These are phyloP conservation scores for Brevimyrus niger DNA, from an alignment of 2,113 vertebrate genomes.

Conservation along the genomic window DNA sequence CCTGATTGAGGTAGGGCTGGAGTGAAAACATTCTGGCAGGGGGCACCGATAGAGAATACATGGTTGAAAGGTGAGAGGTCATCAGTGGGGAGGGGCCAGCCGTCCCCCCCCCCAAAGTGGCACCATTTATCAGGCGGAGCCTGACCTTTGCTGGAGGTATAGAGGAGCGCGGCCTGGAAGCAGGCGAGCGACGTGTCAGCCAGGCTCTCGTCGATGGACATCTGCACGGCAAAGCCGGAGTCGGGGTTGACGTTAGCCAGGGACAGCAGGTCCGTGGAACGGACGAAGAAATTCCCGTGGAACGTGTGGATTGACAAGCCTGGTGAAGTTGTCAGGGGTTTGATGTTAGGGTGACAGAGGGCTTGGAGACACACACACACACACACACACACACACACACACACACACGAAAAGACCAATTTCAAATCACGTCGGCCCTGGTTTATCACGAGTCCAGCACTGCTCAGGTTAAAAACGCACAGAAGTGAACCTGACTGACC, in stretches of 20 bases:
- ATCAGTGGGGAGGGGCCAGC: neutral
- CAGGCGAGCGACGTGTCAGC: conserved; percentile 86
- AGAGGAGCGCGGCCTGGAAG: conserved; percentile 92
- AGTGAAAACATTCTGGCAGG: too few relatives aligned
- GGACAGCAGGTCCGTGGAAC: conserved; percentile 91
- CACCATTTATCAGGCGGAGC: neutral
- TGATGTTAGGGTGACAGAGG: neutral
- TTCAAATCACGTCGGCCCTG: neutral
- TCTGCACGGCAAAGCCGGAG: conserved; percentile 93
- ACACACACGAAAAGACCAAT: neutral
- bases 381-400: too few relatives aligned
- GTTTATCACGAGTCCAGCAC: neutral
- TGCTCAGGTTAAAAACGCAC: neutral
- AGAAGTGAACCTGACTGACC: conserved; percentile 50
- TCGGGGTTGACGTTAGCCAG: conserved; percentile 96
- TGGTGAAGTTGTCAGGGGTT: conserved; percentile 40
- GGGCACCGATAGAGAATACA: neutral
- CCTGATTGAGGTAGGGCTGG: too few relatives aligned
- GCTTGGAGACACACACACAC: neutral
- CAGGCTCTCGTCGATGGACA: conserved; percentile 90
- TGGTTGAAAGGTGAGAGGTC: neutral
- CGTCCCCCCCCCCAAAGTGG: neutral
- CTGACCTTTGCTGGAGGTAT: conserved; percentile 96
- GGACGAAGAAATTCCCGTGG: conserved; percentile 96
- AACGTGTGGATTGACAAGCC: conserved; percentile 98